Conservation (phyloP, 2,113 vertebrate species). For the Tupaia chinensis region DNA sequence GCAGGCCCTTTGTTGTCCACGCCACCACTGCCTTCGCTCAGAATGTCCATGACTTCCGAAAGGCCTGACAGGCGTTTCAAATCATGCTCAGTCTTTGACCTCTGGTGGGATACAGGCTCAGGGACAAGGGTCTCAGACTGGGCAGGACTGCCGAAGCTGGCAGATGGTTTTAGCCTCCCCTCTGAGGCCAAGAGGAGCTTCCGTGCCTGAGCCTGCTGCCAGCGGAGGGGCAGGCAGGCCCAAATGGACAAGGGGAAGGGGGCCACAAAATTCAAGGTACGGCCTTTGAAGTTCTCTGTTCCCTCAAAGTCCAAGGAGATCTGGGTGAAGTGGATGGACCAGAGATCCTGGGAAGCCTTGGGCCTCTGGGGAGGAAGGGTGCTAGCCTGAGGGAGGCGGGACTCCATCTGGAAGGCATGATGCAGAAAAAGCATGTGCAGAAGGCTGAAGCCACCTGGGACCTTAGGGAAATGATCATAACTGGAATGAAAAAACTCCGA, state of each 20-base stretch:
- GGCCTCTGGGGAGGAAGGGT: constrained; percentile 74
- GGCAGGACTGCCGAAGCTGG: constrained; percentile 86
- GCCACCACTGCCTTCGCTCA: constrained; percentile 72
- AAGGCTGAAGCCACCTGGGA: constrained; percentile 89
- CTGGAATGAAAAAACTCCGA: constrained; percentile 91
- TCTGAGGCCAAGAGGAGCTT: constrained; percentile 79
- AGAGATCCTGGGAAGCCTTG: constrained; percentile 92
- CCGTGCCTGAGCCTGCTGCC: constrained; percentile 82
- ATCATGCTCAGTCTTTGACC: constrained; percentile 89
- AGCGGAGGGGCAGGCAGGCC: constrained; percentile 91
- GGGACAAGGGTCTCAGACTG: constrained; percentile 63
- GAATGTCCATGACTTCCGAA: constrained; percentile 66
- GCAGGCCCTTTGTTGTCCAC: constrained; percentile 61
- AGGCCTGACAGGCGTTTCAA: constrained; percentile 83
- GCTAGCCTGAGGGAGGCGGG: neutral
- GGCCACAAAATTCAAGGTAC: constrained; percentile 91
- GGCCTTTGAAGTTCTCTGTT: constrained; percentile 92
- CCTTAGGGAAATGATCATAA: constrained; percentile 89
- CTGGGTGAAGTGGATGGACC: constrained; percentile 92
- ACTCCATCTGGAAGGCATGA: constrained; percentile 88
- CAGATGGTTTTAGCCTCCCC: constrained; percentile 86
- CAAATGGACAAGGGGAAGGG: constrained; percentile 94
- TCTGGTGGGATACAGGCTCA: constrained; percentile 79
- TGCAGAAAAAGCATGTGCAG: constrained; percentile 92
- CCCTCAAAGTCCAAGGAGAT: constrained; percentile 94